Base-by-base conservation (phyloP, 1,140 invertebrate genomes). In the Sminthurinus signatus region DNA sequence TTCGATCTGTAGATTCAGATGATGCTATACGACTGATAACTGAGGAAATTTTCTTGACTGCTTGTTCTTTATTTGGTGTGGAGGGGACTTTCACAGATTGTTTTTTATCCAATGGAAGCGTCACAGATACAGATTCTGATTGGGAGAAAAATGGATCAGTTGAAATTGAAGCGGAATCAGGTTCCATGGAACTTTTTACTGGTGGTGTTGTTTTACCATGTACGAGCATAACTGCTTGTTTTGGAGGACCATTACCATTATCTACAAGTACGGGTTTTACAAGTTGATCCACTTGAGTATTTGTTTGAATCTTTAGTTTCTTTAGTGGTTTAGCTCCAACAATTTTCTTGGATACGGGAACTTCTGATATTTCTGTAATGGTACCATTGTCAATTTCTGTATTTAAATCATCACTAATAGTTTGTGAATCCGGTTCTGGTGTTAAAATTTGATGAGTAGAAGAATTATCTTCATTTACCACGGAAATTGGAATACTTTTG, bases 1-100 rank as follows among this genome's bases (percentile, higher is more conserved):
- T 55, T 43, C 65, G 60, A 5, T 67, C 65, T 3, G 21, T 21
- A 15, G 62, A 64, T 2, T 50, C 62, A 14, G 64, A 64, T 1
- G 64, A 60, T 0, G 43, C 55, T 27, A 72, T 69, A 60, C 66
- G 65, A 1, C 50, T 65, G 43, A 69, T 72, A 2, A 72, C 64
- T 2, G 70, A 69, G 15, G 59, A 63, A 42, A 72, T 72, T 36
- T 69, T 72, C 46, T 72, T 68, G 23, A 58, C 67, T 14, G 70
- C 65, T 39, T 72, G 14, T 42, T 72, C 58, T 50, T 70, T 70
- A n/a, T 64, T 61, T 43, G 44, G 62, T 15, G 55, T 56, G 19
- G 58, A 32, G 51, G 43, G 50, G 25, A 15, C 46, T 56, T 73
- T 69, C 4, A 70, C 51, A 19, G 60, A 19, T 62, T 61, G 39